Base-by-base conservation (phyloP, 1,140 invertebrate genomes). In the Leguminivora glycinivorella region DNA sequence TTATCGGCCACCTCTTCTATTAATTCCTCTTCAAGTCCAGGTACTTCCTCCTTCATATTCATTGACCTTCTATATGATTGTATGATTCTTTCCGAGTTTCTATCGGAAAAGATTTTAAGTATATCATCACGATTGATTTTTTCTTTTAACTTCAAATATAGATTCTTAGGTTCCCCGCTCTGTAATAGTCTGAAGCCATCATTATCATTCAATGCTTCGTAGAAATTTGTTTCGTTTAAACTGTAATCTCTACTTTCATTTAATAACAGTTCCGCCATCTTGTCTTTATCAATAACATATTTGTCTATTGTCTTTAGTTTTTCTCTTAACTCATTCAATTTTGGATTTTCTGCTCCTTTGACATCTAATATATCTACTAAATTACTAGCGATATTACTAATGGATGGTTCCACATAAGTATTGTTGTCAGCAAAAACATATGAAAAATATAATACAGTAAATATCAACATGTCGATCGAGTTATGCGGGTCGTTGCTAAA, bases 81-180 rank as follows among this genome's bases (percentile, higher is more conserved):
- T 9, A 88, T 43, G n/a, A 70, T 75, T n/a, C 56, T 78, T 3
- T 31, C 70, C 19, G 72, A 38, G 17, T 72, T 72, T 76, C 31
- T 79, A 47, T 84, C 74, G 43, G 79, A 71, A n/a, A 90, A n/a
- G 60, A 87, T 77, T 25, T 76, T 83, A 34, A 87, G 60, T 9
- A 90, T 78, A 68, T 90, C 87, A 75, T 90, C 85, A 71, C 88
- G 74, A 43, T 85, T 90, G 83, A 89, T 89, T 22, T 83, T 86
- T 66, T 86, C 79, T 72, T 90, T 90, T 4, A 90, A 69, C 68
- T 83, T 83, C 3, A 89, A 69, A 70, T 88, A 88, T 34, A 88
- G 70, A 72, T 74, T 87, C 71, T 85, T 87, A 0, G 79, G 69
- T 70, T 82, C 84, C 5, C 77, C 78, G 4, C 72, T 67, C n/a